These are phyloP conservation scores for Drepana falcataria DNA, from an alignment of 2,888 invertebrate species.

Conservation along the genomic window DNA sequence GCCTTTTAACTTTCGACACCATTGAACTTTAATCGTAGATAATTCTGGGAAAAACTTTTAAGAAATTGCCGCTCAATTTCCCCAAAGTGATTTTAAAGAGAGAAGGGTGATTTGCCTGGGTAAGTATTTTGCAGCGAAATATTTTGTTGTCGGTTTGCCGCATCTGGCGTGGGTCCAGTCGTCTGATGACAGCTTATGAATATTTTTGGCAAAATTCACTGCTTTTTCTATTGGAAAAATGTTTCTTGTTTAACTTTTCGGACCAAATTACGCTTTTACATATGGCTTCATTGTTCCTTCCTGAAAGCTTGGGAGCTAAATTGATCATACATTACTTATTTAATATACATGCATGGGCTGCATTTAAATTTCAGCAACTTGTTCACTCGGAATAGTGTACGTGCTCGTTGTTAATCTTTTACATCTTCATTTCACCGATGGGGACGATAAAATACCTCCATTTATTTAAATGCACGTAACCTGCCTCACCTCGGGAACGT, in stretches of 20 bases:
- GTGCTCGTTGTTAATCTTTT: constrained; percentile 23
- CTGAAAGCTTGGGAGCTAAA: constrained; percentile 15
- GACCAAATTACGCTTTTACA: constrained; percentile 36
- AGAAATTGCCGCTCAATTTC: constrained; percentile 59
- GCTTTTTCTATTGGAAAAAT: constrained; percentile 55
- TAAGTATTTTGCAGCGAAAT: constrained; percentile 73
- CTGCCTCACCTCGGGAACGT: constrained; percentile 27
- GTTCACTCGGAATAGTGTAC: constrained; percentile 5
- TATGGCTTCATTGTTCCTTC: constrained; percentile 11
- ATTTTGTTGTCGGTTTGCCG: constrained; percentile 71
- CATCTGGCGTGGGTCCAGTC: constrained; percentile 76
- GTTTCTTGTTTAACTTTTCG: constrained; percentile 59
- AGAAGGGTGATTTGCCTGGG: constrained; percentile 62
- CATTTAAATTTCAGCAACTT: constrained; percentile 2
- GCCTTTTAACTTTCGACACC: not conserved
- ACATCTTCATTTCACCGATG: constrained; percentile 25
- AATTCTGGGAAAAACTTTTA: constrained; percentile 38
- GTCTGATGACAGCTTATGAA: constrained; percentile 78
- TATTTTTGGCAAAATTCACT: constrained; percentile 72
- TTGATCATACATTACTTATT: constrained; percentile 4
- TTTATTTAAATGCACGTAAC: constrained; percentile 32
- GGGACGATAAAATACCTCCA: constrained; percentile 33
- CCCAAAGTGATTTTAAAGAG: constrained; percentile 69
- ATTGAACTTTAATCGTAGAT: constrained; percentile 29
- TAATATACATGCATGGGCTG: constrained; percentile 1